phyloP scores from a whole-genome alignment of 1,140 invertebrate genomes.

The Ceratina calcarata region DNA sequence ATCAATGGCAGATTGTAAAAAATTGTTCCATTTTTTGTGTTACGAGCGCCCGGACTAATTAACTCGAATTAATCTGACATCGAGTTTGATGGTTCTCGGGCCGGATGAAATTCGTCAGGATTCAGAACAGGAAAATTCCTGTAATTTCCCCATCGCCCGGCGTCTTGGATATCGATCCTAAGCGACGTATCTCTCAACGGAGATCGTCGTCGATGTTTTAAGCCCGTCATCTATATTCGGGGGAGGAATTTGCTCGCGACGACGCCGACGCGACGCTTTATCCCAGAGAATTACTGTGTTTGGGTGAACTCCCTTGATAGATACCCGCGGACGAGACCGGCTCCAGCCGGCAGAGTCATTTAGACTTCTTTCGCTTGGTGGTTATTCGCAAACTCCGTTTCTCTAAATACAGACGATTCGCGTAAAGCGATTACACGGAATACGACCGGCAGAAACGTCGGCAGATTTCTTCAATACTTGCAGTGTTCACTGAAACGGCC shows the following conservation, averaged over 20 bases:
- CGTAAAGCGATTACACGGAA: too few species aligned
- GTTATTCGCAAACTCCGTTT: too few species aligned
- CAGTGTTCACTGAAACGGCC: too few species aligned
- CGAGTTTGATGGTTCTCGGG: conserved; percentile 25
- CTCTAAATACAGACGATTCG: too few species aligned
- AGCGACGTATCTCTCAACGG: conserved; percentile 2
- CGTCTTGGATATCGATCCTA: background rate
- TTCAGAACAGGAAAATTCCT: conserved; percentile 30
- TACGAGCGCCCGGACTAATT: conserved; percentile 37
- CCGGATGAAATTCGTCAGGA: conserved; percentile 49
- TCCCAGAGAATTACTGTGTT: background rate
- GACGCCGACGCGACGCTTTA: background rate
- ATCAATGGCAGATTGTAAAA: too few species aligned
- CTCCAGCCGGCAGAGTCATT: background rate
- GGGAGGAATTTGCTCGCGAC: conserved; percentile 2
- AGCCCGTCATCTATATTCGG: conserved; percentile 21
- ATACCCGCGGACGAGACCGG: background rate
- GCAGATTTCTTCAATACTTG: background rate
- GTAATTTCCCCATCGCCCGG: conserved; percentile 39
- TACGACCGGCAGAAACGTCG: background rate
- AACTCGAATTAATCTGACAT: conserved; percentile 47
- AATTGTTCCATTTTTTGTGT: conserved; percentile 45
- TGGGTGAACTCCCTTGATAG: background rate
- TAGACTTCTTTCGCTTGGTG: background rate
- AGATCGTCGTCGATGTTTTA: conserved; percentile 32